A percentile compares a stretch with the other conserved stretches of the same genome.
These are phyloP conservation scores for Gallinago solitaria DNA, from an alignment of 2,797 vertebrate species.

Conservation along the genomic window DNA sequence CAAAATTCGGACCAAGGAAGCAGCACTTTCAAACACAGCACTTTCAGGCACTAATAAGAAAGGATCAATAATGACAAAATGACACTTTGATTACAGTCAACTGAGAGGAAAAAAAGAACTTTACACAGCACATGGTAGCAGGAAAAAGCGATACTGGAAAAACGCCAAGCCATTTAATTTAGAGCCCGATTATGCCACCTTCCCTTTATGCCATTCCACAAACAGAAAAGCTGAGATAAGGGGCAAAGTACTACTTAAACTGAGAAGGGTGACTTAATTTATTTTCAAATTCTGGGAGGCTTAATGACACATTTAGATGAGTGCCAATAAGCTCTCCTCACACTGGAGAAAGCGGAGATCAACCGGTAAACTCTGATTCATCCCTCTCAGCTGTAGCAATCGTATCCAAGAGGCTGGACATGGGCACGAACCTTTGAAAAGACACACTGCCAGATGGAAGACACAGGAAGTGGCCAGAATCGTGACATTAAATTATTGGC, in stretches of 20 bases:
- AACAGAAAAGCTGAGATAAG: constrained; percentile 27
- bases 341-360: neutral
- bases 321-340: neutral
- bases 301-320: neutral
- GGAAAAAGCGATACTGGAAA: constrained; percentile 10
- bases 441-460: neutral
- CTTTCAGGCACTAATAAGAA: neutral
- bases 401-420: neutral
- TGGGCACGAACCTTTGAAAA: neutral
- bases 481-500: neutral
- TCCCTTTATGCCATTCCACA: neutral
- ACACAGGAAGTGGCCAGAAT: neutral
- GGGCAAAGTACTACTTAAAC: neutral
- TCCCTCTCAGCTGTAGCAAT: neutral
- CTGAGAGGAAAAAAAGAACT: neutral
- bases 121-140: neutral
- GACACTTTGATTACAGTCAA: constrained; percentile 36
- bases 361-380: neutral
- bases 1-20: neutral
- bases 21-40: neutral
- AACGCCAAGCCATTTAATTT: constrained; percentile 24
- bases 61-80: constrained; percentile 46
- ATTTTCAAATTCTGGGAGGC: constrained; percentile 10
- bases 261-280: neutral
- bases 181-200: constrained; percentile 1